Evolutionary conservation across 2,797 vertebrate genomes (phyloP), one percentile per base, ranked within the genome.

Genomic region (Typhlichthys subterraneus): DNA sequence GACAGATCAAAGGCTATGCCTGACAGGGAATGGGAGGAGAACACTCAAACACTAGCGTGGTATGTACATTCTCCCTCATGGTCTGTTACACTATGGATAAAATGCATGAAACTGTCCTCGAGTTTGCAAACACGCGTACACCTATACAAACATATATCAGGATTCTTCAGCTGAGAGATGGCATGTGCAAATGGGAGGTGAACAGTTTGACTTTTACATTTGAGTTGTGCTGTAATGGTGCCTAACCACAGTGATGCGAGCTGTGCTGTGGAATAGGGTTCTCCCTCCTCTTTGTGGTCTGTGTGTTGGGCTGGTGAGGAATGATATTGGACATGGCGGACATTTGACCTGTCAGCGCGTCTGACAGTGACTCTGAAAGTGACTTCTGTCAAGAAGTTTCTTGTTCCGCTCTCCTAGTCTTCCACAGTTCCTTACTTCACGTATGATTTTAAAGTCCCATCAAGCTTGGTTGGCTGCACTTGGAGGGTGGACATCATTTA

Each of bases 1-100:
- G 85, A 90, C 83, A 85, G 89, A 90, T 91, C 85, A 90, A 91
- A 91, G 90, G 23, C 19, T 5, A 14, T 48, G 62, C 45, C 70
- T 85, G 85, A 85, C 78, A 83, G 61, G 74, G 51, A 80, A 46
- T 33, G 31, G 64, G 75, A 70, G 55, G 63, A 76, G 55, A 75
- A 62, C 67, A 59, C 59, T 76, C 73, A 81, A 73, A 85, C 72
- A 45, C 14, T 0, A 2, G 49, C 76, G 69, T 63, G 68, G 72
- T 64, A 66, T 45, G 65, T 63, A 9, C 70, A 61, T 64, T 59
- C 53, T 38, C 59, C 46, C 53, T 45, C 45, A 42, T 29, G 12
- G 12, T 29, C 8, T 38, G 23, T 29, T 29, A 29, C 23, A 29
- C 23, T 29, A 38, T 38, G 33, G 33, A 9, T 38, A 38, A 38